phyloP scores from a whole-genome alignment of 92 coral and sea anemone genomes.

The Actinostola sp. region DNA sequence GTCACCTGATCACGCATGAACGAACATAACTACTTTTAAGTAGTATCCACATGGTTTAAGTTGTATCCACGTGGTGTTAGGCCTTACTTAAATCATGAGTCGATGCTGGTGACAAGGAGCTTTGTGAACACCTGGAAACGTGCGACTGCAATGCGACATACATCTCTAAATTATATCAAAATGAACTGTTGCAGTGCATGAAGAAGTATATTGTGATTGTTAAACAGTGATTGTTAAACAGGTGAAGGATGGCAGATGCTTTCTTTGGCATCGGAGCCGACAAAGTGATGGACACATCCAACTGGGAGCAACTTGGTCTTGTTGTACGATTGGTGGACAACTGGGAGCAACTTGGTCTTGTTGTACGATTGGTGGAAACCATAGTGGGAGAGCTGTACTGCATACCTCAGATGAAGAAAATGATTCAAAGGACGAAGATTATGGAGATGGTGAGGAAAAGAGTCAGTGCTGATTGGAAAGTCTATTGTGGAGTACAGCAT shows the following conservation, averaged over 20 bases:
- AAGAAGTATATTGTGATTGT: slow-evolving; percentile 64
- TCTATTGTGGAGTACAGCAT: no score
- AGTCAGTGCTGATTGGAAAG: no score
- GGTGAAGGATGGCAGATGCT: slow-evolving; percentile 56
- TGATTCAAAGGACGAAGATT: no score
- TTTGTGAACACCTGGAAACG: slow-evolving; percentile 59
- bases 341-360: slow-evolving; percentile 73
- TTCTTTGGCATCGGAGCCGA: slow-evolving; percentile 63
- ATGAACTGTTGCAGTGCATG: slow-evolving; percentile 58
- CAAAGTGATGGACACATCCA: slow-evolving; percentile 58
- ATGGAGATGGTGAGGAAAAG: no score
- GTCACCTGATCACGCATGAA: no score
- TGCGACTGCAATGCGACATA: slow-evolving; percentile 47
- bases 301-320: slow-evolving; percentile 72
- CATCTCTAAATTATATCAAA: slow-evolving; percentile 61
- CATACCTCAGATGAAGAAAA: no score
- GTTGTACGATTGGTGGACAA: slow-evolving; percentile 64
- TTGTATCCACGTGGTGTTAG: no score
- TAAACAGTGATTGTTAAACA: slow-evolving; percentile 56
- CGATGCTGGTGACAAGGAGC: slow-evolving; percentile 58
- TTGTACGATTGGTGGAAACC: no score
- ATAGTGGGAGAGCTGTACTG: no score
- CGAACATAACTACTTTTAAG: no score
- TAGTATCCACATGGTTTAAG: no score
- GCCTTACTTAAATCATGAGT: slow-evolving; percentile 41